phyloP scores from a whole-genome alignment of 2,888 invertebrate genomes.

The Cerceris ruficornis region DNA sequence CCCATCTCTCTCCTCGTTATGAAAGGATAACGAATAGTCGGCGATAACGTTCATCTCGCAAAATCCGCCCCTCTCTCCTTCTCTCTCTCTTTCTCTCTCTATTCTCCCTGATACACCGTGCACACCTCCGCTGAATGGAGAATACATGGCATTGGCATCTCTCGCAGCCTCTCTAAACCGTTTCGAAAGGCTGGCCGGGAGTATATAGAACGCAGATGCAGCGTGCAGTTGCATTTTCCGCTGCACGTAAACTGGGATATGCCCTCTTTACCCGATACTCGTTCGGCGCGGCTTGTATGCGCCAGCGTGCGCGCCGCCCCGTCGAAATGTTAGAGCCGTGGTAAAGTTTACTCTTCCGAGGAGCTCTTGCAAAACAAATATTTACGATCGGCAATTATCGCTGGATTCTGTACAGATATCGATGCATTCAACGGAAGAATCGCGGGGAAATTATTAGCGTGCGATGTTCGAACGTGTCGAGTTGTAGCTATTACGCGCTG shows the following conservation, averaged over 20 bases:
- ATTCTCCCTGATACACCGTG: constrained; percentile 2
- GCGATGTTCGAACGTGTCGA: no score
- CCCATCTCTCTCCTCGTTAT: constrained; percentile 56
- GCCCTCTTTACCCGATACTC: constrained; percentile 34
- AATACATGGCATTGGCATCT: constrained; percentile 33
- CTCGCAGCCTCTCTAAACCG: constrained; percentile 32
- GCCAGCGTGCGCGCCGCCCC: constrained; percentile 27
- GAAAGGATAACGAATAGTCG: constrained; percentile 49
- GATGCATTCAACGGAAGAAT: constrained; percentile 5
- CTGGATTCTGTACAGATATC: constrained; percentile 1
- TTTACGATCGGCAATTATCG: constrained; percentile 47
- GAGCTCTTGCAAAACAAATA: constrained; percentile 34
- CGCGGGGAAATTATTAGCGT: no score
- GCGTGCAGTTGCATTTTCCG: constrained; percentile 46
- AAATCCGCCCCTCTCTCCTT: constrained; percentile 2
- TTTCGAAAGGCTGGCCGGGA: constrained; percentile 25
- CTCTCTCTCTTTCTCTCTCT: not conserved
- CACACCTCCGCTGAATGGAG: constrained; percentile 4
- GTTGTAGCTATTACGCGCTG: no score
- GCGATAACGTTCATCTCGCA: constrained; percentile 36
- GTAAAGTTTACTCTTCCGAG: constrained; percentile 55
- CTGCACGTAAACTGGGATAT: constrained; percentile 36
- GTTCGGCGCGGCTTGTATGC: constrained; percentile 12
- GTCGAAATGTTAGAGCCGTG: constrained; percentile 60
- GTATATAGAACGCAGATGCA: constrained; percentile 25